phyloP scores from a whole-genome alignment of 2,888 invertebrate species.

The Netelia melanura region DNA sequence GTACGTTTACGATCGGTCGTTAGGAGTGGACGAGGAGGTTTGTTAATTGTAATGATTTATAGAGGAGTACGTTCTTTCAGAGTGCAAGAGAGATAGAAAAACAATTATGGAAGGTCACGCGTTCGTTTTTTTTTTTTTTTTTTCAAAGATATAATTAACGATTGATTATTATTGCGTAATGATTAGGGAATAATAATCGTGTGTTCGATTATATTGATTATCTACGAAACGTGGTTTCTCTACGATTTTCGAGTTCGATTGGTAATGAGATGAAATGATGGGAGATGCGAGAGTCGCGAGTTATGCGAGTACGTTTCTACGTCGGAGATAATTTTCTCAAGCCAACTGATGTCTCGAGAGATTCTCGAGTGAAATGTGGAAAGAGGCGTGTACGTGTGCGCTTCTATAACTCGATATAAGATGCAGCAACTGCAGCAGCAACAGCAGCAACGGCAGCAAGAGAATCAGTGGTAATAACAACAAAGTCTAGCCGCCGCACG shows the following conservation, averaged over 20 bases:
- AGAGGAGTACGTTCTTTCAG: neutral
- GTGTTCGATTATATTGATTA: neutral
- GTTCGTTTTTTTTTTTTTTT: neutral
- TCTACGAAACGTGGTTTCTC: conserved; percentile 3
- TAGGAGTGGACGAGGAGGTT: neutral
- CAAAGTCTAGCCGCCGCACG: conserved; percentile 56
- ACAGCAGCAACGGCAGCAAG: neutral
- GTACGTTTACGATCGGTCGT: neutral
- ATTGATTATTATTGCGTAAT: neutral
- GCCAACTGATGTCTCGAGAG: conserved; percentile 16
- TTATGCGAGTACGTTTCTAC: conserved; percentile 8
- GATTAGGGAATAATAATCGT: neutral
- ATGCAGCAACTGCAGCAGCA: conserved; percentile 28
- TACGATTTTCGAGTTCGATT: conserved; percentile 19
- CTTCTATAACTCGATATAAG: conserved; percentile 39
- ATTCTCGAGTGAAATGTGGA: conserved; percentile 46
- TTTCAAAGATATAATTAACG: neutral
- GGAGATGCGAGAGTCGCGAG: conserved; percentile 12
- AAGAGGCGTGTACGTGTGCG: conserved; percentile 46
- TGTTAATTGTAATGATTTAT: conserved; percentile 44
- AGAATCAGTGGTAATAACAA: conserved; percentile 53
- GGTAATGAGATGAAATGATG: conserved; percentile 42
- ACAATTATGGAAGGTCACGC: neutral
- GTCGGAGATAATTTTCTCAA: conserved; percentile 51
- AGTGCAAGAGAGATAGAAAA: neutral